phyloP scores from a whole-genome alignment of 2,888 invertebrate genomes.

The Oasisia sp. region DNA sequence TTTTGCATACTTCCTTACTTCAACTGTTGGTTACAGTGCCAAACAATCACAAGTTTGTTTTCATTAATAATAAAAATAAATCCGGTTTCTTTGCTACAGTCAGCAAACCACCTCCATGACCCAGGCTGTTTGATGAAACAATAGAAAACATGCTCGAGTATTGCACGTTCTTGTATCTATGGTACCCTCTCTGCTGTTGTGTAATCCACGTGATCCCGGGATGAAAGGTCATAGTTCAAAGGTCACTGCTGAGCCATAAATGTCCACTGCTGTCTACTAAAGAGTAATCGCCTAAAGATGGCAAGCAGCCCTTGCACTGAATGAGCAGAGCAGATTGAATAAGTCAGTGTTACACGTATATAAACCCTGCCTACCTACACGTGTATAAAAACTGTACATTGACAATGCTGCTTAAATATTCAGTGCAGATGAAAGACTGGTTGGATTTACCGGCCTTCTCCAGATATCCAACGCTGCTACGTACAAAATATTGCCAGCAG shows the following conservation, averaged over 20 bases:
- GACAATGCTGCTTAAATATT: neutral
- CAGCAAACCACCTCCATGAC: neutral
- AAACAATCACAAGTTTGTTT: no score
- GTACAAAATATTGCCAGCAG: neutral
- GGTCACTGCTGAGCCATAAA: neutral
- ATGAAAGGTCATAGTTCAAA: neutral
- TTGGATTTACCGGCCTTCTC: neutral
- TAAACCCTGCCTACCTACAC: neutral
- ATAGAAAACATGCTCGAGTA: neutral
- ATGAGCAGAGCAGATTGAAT: neutral
- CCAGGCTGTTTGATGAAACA: neutral
- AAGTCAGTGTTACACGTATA: neutral
- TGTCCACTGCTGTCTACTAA: neutral
- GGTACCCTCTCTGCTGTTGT: neutral
- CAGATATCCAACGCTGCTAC: neutral
- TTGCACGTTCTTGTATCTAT: neutral
- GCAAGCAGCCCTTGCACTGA: neutral
- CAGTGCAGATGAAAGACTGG: conserved; percentile 9
- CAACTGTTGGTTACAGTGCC: no score
- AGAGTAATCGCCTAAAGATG: neutral
- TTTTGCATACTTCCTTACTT: no score
- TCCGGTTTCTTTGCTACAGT: no score
- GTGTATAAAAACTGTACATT: neutral
- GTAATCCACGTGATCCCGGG: neutral
- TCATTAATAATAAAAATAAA: no score